Percentiles rank a stretch among this genome's conserved stretches.
phyloP scores from a whole-genome alignment of 2,113 vertebrate genomes.

The Oncorhynchus gorbuscha region DNA sequence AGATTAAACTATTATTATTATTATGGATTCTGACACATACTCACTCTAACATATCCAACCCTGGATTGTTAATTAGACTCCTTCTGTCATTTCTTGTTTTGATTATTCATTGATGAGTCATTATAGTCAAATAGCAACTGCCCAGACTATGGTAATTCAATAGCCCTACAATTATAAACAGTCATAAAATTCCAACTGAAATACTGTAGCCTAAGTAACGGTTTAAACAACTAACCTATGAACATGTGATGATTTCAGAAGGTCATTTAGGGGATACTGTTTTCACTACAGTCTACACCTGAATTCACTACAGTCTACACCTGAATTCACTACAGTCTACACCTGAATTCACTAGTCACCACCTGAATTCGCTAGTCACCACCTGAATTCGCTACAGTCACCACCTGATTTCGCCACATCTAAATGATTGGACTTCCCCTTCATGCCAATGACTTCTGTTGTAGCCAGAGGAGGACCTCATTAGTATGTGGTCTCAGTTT shows the following conservation, averaged over 20 bases:
- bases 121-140: background rate
- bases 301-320: background rate
- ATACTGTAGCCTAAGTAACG: background rate
- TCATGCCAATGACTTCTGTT: conserved; percentile 21
- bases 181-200: conserved; percentile 23
- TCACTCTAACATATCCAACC: too few species aligned
- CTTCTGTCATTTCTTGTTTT: too few species aligned
- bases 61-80: too few species aligned
- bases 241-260: conserved; percentile 21
- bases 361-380: background rate
- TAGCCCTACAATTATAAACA: conserved; percentile 17
- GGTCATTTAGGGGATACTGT: conserved; percentile 42
- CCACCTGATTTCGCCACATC: background rate
- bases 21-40: too few species aligned
- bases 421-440: conserved; percentile 30
- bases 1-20: conserved; percentile 4
- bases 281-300: background rate
- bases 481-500: conserved; percentile 2
- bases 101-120: too few species aligned
- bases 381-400: background rate
- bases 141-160: background rate
- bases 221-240: conserved; percentile 2
- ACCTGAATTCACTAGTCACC: background rate
- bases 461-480: conserved; percentile 27
- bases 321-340: background rate